Evolutionary conservation across 2,113 vertebrate genomes (phyloP).

Genomic region (Copsychus sechellarum): DNA sequence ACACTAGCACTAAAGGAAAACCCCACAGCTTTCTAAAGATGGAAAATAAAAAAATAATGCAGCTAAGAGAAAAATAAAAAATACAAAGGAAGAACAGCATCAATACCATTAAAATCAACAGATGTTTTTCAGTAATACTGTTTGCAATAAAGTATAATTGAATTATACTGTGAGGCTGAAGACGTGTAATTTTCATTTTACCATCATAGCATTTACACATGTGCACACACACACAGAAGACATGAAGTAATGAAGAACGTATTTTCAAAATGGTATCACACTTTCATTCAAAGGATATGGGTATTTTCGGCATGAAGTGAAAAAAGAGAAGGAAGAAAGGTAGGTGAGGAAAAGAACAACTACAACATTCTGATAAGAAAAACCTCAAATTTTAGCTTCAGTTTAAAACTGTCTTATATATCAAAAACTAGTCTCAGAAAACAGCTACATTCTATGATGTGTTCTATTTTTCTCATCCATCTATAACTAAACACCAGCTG

Average conservation of each 20-base stretch:
- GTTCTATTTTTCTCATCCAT: not conserved
- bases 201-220: not conserved
- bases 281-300: not conserved
- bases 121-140: not conserved
- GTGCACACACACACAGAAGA: not conserved
- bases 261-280: not conserved
- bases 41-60: not conserved
- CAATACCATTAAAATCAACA: not conserved
- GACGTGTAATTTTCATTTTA: not conserved
- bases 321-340: not conserved
- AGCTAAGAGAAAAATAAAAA: not conserved
- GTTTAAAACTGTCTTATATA: not conserved
- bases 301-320: not conserved
- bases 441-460: fast-evolving
- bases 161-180: not conserved
- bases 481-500: not conserved
- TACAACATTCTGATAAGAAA: not conserved
- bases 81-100: not conserved
- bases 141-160: not conserved
- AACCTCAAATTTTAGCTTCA: not conserved
- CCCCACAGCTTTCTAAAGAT: not conserved
- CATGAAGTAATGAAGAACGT: not conserved
- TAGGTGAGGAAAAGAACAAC: not conserved
- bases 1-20: not conserved
- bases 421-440: not conserved